Conservation (phyloP, 92 coral and sea anemone genomes). For the Meandrina meandrites region DNA sequence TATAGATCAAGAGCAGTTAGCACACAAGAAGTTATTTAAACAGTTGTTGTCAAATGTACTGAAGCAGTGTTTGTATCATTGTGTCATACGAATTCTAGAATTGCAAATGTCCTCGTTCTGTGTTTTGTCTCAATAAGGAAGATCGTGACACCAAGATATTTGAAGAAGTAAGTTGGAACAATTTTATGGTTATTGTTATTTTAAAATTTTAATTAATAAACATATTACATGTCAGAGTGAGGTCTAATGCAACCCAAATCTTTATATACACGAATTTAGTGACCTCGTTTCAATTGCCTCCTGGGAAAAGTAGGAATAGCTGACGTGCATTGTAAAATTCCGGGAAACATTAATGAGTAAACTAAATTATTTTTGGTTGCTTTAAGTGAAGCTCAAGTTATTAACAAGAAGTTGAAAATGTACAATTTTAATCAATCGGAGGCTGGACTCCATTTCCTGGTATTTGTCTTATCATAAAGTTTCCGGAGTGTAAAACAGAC, state of each 20-base stretch:
- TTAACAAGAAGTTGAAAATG: background rate
- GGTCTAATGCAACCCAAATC: background rate
- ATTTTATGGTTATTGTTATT: background rate
- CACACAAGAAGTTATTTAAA: too few relatives aligned
- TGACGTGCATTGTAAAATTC: background rate
- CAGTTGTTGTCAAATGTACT: background rate
- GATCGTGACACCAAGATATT: background rate
- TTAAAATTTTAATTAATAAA: slow-evolving; percentile 28
- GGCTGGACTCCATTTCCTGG: background rate
- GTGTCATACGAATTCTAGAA: background rate
- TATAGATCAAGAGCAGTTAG: too few relatives aligned
- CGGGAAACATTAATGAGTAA: background rate
- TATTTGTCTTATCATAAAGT: background rate
- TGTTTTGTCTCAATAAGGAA: background rate
- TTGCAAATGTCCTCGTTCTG: background rate
- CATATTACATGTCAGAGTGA: background rate
- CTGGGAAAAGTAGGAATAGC: background rate
- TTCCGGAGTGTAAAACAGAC: background rate
- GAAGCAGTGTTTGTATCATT: background rate
- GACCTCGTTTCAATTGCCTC: slow-evolving; percentile 1
- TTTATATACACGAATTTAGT: slow-evolving; percentile 24
- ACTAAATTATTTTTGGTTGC: background rate
- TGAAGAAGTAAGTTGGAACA: background rate
- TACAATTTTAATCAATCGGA: background rate
- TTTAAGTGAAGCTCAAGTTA: background rate